Evolutionary conservation across 2,888 invertebrate genomes (phyloP).

Genomic region (Hydroisotoma schaefferi): DNA sequence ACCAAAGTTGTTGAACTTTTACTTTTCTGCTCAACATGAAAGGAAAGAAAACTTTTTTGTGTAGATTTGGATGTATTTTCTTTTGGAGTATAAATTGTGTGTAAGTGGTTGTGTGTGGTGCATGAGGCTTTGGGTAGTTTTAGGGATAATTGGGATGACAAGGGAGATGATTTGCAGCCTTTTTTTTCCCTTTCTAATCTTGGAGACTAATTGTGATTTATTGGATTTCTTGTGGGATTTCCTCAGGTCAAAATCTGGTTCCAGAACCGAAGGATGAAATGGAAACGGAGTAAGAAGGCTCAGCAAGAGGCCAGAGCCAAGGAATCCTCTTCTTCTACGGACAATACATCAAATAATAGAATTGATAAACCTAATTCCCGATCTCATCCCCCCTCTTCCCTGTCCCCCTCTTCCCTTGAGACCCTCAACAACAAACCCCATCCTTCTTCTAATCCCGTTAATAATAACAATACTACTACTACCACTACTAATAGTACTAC

Average conservation of each 20-base stretch:
- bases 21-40: too few relatives aligned
- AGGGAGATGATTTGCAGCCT: too few relatives aligned
- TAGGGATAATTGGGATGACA: neutral
- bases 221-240: conserved; percentile 2
- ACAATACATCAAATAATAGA: conserved; percentile 28
- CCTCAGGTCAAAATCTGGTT: conserved; percentile 95
- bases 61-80: too few relatives aligned
- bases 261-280: conserved; percentile 97
- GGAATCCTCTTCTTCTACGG: conserved; percentile 49
- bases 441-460: too few relatives aligned
- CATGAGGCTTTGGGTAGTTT: too few relatives aligned
- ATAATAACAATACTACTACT: too few relatives aligned
- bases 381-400: neutral
- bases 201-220: conserved; percentile 8
- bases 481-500: too few relatives aligned
- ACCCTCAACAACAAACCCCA: neutral
- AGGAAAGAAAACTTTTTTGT: too few relatives aligned
- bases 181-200: too few relatives aligned
- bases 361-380: neutral
- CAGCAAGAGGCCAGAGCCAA: conserved; percentile 70
- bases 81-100: too few relatives aligned
- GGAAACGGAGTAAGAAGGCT: conserved; percentile 96
- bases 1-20: too few relatives aligned
- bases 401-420: conserved; percentile 7
- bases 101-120: too few relatives aligned